Evolutionary conservation across 2,888 invertebrate genomes (phyloP).

Genomic region (Lepidocyrtinus sp.): DNA sequence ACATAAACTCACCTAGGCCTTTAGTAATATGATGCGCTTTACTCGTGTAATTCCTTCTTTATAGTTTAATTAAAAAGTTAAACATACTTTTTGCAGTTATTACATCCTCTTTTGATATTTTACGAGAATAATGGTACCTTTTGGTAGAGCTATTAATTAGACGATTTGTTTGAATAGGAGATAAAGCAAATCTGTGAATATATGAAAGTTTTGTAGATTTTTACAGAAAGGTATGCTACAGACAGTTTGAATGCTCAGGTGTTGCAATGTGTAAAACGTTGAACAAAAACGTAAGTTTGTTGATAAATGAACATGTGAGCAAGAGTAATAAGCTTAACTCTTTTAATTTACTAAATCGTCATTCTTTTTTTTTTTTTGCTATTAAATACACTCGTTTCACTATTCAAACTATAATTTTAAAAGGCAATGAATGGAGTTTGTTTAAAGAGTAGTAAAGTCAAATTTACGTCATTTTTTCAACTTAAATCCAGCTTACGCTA

Average conservation of each 20-base stretch:
- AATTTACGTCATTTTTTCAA: slow-evolving; percentile 11
- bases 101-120: slow-evolving; percentile 14
- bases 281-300: no score
- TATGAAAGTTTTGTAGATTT: neutral
- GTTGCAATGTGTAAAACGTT: neutral
- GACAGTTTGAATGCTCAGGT: no score
- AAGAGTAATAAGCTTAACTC: slow-evolving; percentile 1
- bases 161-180: neutral
- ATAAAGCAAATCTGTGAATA: neutral
- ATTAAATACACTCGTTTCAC: no score
- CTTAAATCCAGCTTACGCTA: neutral
- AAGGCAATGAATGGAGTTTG: no score
- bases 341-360: neutral
- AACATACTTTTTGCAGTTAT: neutral
- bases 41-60: neutral
- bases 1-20: no score
- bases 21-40: neutral
- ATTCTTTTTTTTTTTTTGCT: neutral
- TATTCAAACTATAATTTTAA: no score
- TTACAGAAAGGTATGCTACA: no score
- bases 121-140: slow-evolving; percentile 5
- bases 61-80: slow-evolving; percentile 4
- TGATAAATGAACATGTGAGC: slow-evolving; percentile 5
- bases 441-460: no score
- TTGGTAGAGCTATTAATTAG: neutral